phyloP scores from a whole-genome alignment of 1,140 invertebrate genomes.

The Drosophila funebris region DNA sequence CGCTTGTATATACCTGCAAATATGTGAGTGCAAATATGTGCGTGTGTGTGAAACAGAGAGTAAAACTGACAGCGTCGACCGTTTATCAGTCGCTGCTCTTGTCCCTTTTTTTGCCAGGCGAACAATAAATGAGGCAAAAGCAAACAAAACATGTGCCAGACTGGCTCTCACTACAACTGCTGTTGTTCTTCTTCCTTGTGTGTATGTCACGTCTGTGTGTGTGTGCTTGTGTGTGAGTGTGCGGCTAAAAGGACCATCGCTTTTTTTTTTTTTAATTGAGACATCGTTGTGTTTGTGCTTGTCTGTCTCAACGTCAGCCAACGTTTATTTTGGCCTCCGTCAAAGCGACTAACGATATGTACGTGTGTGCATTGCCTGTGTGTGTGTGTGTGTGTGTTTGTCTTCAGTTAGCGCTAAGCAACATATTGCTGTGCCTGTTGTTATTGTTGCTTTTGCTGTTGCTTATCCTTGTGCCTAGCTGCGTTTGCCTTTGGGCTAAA shows the following conservation, averaged over 20 bases:
- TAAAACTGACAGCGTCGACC: slow-evolving; percentile 22
- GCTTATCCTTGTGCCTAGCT: slow-evolving; percentile 48
- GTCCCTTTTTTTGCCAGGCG: slow-evolving; percentile 39
- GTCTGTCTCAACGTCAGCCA: slow-evolving; percentile 34
- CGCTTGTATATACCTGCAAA: background rate
- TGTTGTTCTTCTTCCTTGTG: slow-evolving; percentile 9
- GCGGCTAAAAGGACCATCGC: slow-evolving; percentile 60
- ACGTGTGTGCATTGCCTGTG: slow-evolving; percentile 11
- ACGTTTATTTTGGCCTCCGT: slow-evolving; percentile 63
- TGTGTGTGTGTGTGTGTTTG: slow-evolving; percentile 45
- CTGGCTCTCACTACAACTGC: slow-evolving; percentile 39
- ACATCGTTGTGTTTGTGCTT: slow-evolving; percentile 58
- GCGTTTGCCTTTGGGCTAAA: slow-evolving; percentile 73
- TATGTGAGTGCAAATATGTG: slow-evolving; percentile 29
- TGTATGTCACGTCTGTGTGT: background rate
- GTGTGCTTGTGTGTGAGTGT: background rate
- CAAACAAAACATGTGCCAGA: slow-evolving; percentile 70
- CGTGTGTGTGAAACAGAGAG: slow-evolving; percentile 7
- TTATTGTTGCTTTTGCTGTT: slow-evolving; percentile 38
- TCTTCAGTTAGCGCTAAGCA: slow-evolving; percentile 68
- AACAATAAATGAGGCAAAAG: slow-evolving; percentile 75
- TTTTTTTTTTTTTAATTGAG: slow-evolving; percentile 72
- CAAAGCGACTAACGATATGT: slow-evolving; percentile 21
- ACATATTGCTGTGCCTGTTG: slow-evolving; percentile 36
- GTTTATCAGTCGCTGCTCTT: slow-evolving; percentile 45